A percentile compares a stretch with the other conserved stretches of the same genome.
phyloP scores from a whole-genome alignment of 30 jellyfish, hydroid and myxozoan species.

The Hydra vulgaris region DNA sequence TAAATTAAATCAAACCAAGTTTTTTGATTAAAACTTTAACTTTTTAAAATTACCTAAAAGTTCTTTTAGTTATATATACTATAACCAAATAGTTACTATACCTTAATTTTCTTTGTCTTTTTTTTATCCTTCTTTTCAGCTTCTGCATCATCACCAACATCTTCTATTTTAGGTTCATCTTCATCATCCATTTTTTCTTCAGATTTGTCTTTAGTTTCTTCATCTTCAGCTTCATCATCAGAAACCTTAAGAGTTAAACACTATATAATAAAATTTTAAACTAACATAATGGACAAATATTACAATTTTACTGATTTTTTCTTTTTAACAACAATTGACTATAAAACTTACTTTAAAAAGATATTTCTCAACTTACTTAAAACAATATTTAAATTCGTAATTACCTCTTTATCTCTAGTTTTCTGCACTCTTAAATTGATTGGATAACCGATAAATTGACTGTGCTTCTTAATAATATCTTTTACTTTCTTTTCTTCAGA shows the following conservation, averaged over 20 bases:
- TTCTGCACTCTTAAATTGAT: conserved; percentile 49
- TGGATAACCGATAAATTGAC: conserved; percentile 96
- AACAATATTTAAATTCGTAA: too few relatives aligned
- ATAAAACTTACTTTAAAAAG: too few relatives aligned
- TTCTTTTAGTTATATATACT: too few relatives aligned
- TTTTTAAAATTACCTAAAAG: too few relatives aligned
- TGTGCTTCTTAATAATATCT: conserved; percentile 85
- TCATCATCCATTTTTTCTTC: conserved; percentile 45
- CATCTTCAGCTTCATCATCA: conserved; percentile 91
- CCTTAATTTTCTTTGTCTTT: conserved; percentile 38
- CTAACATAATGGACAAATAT: too few relatives aligned
- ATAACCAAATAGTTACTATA: background rate
- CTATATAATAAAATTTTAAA: too few relatives aligned
- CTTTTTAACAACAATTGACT: too few relatives aligned
- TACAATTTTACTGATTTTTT: background rate
- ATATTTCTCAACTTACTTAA: too few relatives aligned
- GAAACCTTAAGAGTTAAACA: too few relatives aligned
- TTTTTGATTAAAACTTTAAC: background rate
- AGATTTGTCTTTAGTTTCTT: conserved; percentile 53
- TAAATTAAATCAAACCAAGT: too few relatives aligned
- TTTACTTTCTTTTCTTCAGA: conserved; percentile 82
- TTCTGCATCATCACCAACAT: conserved; percentile 63
- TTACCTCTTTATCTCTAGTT: conserved; percentile 94
- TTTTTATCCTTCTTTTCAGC: conserved; percentile 62
- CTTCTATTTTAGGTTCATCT: conserved; percentile 68